These are phyloP conservation scores for Neopipo cinnamomea DNA, from an alignment of 2,113 vertebrate genomes.

Conservation along the genomic window DNA sequence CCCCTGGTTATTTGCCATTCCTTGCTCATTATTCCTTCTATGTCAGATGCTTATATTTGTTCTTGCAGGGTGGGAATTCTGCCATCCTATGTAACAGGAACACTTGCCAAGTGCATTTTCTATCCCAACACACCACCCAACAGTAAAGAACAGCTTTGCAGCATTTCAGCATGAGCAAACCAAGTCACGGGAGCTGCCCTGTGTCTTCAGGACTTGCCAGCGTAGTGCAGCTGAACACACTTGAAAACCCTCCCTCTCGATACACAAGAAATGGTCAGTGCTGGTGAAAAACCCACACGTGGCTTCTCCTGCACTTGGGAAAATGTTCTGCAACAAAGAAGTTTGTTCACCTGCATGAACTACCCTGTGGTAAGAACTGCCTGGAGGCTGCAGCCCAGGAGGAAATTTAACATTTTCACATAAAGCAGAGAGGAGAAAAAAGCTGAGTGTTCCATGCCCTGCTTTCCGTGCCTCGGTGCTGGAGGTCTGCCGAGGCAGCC, in stretches of 20 bases:
- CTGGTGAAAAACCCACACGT: neutral
- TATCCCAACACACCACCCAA: neutral
- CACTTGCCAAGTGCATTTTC: fast-evolving
- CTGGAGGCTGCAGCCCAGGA: neutral
- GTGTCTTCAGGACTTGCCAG: neutral
- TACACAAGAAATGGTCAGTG: neutral
- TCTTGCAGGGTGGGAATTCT: neutral
- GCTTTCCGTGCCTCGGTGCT: neutral
- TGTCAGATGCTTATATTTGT: neutral
- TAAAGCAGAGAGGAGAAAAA: neutral
- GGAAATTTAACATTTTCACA: neutral
- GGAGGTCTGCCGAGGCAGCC: neutral
- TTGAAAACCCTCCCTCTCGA: neutral
- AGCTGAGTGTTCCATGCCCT: neutral
- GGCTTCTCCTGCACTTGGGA: neutral
- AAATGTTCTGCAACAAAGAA: neutral
- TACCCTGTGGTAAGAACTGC: neutral
- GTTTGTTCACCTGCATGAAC: neutral
- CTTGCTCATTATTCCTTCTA: neutral
- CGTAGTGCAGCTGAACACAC: neutral
- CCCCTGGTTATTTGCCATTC: neutral
- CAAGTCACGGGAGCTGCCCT: neutral
- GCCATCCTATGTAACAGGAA: neutral
- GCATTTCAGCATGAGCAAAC: neutral
- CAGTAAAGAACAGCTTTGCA: neutral